Conservation (phyloP, 2,888 invertebrate species). For the Drosophila pullipes region DNA sequence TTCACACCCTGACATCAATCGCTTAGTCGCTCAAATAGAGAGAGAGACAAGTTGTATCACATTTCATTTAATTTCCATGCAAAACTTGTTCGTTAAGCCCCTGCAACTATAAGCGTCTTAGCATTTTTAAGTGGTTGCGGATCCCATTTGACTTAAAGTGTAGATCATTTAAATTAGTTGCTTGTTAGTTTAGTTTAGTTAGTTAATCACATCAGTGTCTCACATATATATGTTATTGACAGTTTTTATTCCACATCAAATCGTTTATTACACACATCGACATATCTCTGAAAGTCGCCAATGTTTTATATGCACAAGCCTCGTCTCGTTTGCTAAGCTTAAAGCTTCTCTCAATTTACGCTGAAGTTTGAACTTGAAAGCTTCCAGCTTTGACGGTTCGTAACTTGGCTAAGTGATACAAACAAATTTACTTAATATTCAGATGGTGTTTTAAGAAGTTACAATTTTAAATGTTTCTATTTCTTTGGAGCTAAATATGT, state of each 20-base stretch:
- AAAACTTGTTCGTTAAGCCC: not conserved
- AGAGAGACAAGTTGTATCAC: not conserved
- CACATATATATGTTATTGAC: not conserved
- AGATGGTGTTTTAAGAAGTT: not conserved
- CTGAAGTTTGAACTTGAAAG: not conserved
- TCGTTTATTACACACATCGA: not conserved
- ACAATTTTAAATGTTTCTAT: not conserved
- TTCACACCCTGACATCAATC: slow-evolving; percentile 4
- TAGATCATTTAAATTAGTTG: not conserved
- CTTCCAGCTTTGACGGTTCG: not conserved
- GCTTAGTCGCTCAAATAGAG: not conserved
- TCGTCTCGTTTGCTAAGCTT: not conserved
- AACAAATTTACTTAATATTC: not conserved
- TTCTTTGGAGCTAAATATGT: slow-evolving; percentile 26
- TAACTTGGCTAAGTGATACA: slow-evolving; percentile 10
- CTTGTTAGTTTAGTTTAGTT: not conserved
- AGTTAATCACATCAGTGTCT: not conserved
- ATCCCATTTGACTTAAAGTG: not conserved
- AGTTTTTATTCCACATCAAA: not conserved
- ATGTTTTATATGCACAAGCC: not conserved
- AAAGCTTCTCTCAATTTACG: slow-evolving; percentile 1
- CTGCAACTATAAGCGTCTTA: not conserved
- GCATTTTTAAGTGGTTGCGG: not conserved
- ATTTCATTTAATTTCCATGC: not conserved
- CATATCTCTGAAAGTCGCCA: not conserved